phyloP scores from a whole-genome alignment of 2,797 vertebrate genomes.

The Nyctalus aviator region DNA sequence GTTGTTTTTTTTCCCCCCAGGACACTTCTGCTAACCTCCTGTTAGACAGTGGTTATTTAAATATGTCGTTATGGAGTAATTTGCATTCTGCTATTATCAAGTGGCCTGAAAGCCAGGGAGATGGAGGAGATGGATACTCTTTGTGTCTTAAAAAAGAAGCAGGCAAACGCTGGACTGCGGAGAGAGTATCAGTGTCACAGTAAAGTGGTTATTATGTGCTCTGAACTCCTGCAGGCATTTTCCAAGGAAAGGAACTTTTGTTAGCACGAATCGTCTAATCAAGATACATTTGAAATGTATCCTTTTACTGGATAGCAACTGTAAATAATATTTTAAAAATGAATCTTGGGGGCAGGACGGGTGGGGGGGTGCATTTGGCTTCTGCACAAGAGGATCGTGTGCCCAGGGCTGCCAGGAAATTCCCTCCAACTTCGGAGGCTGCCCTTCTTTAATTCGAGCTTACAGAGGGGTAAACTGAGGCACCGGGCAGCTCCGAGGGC shows the following conservation, averaged over 20 bases:
- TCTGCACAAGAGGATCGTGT: background rate
- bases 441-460: background rate
- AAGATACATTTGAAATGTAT: constrained; percentile 71
- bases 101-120: constrained; percentile 63
- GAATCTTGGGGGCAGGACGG: background rate
- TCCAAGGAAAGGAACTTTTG: constrained; percentile 60
- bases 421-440: rapidly evolving
- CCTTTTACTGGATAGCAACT: constrained; percentile 51
- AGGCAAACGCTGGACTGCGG: constrained; percentile 37
- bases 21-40: constrained; percentile 48
- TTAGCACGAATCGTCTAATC: constrained; percentile 57
- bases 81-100: constrained; percentile 67
- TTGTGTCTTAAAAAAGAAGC: constrained; percentile 66
- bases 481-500: background rate
- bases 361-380: background rate
- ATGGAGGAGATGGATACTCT: constrained; percentile 56
- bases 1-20: background rate
- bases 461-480: constrained; percentile 48
- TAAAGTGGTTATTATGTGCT: constrained; percentile 55
- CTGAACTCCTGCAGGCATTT: constrained; percentile 29
- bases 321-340: constrained; percentile 50
- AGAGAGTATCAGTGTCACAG: constrained; percentile 63
- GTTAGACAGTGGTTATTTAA: constrained; percentile 27
- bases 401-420: too few relatives aligned
- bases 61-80: constrained; percentile 35